Percentiles rank a stretch among this genome's conserved stretches.
Conservation (phyloP, 2,888 invertebrate genomes). For the Teinopalpus imperialis region DNA sequence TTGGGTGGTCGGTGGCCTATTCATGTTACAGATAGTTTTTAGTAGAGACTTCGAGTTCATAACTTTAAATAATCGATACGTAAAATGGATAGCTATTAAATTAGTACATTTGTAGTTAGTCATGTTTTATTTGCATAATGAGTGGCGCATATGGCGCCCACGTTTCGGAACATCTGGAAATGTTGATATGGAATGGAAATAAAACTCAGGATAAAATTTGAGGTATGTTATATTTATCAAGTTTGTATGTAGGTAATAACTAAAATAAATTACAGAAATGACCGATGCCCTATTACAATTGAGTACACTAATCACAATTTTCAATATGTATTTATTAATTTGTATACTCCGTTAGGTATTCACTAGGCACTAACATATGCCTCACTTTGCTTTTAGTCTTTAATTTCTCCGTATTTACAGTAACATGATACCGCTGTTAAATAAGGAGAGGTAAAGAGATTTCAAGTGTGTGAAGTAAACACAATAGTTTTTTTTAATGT, state of each 20-base stretch:
- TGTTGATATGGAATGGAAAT: constrained; percentile 33
- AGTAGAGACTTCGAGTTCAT: too few species aligned
- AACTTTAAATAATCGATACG: too few species aligned
- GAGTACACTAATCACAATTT: constrained; percentile 75
- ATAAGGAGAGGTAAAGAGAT: constrained; percentile 33
- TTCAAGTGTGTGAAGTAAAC: constrained; percentile 15
- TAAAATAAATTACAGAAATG: constrained; percentile 80
- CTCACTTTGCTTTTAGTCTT: constrained; percentile 68
- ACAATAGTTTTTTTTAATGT: constrained; percentile 16
- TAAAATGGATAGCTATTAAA: too few species aligned
- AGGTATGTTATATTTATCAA: constrained; percentile 82
- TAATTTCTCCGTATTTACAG: constrained; percentile 76
- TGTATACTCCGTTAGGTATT: constrained; percentile 77
- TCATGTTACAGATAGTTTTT: too few species aligned
- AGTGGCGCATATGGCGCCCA: constrained; percentile 5
- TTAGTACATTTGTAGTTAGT: background rate
- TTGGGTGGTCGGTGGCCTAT: too few species aligned
- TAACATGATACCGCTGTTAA: constrained; percentile 40
- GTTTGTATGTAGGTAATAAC: constrained; percentile 81
- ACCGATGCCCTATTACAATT: constrained; percentile 75
- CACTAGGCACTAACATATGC: constrained; percentile 70
- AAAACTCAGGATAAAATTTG: constrained; percentile 59
- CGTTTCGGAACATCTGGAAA: constrained; percentile 8
- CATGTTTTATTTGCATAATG: background rate
- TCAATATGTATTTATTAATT: constrained; percentile 75